Evolutionary conservation across 2,113 vertebrate species (phyloP), one percentile per base, ranked within the genome.

Genomic region (Vombatus ursinus): DNA sequence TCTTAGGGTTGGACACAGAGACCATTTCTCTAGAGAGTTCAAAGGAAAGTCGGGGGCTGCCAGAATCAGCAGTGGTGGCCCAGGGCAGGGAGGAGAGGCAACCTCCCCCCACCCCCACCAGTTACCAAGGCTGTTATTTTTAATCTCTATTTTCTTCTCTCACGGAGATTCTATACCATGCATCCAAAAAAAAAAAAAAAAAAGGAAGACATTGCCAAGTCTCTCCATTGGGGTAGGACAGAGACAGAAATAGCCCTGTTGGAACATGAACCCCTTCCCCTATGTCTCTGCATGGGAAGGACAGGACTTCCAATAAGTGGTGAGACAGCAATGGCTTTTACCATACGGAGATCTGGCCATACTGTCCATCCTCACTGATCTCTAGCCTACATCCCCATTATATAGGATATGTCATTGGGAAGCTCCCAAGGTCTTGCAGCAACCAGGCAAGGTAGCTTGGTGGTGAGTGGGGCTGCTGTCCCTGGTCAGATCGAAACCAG

Each of bases 401-500:
- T 0, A 84, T 7, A 23, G 28, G 9, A 68, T n/a, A n/a, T 16
- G 5, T 23, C 68, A 44, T n/a, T 23, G n/a, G 68, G 14, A 77
- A 77, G 37, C 57, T 12, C 28, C 57, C 57, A n/a, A n/a, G 61
- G 31, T n/a, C 31, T 77, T 77, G 4, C 0, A 84, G n/a, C n/a
- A n/a, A n/a, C 19, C n/a, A 84, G n/a, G 7, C 7, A 8, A 23
- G 16, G 68, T 22, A 84, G 37, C 68, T 8, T 44, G 16, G 37
- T 84, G n/a, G 16, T 2, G 68, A 84, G 68, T 1, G 1, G 16
- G 19, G 19, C 19, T 84, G n/a, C 37, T 44, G 57, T 37, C n/a
- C 92, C 52, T 92, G 52, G 12, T 90, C 48, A 61, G n/a, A 94
- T 68, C 7, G 92, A 54, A 97, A 92, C 31, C 95, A 94, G 92